Evolutionary conservation across 2,888 invertebrate genomes (phyloP).

Genomic region (Metellina segmentata): DNA sequence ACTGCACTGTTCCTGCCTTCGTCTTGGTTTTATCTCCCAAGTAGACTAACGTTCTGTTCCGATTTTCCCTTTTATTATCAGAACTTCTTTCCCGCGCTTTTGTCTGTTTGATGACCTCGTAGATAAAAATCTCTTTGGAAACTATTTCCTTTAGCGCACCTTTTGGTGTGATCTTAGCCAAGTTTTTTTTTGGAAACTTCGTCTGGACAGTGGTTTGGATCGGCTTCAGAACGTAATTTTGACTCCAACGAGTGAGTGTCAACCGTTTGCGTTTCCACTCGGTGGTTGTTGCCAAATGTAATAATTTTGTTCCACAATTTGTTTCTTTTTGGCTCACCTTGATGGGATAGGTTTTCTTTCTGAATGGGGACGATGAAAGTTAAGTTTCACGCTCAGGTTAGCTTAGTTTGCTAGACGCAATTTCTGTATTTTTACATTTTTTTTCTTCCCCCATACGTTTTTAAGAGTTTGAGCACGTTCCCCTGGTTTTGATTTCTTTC

Average conservation of each 20-base stretch:
- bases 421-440: too few species aligned
- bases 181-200: background rate
- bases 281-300: background rate
- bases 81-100: slow-evolving; percentile 20
- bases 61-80: background rate
- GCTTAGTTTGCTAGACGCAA: too few species aligned
- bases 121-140: background rate
- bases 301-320: background rate
- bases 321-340: background rate
- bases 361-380: background rate
- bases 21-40: background rate
- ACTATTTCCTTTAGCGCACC: background rate
- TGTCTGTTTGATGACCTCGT: background rate
- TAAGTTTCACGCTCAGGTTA: too few species aligned
- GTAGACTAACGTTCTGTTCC: background rate
- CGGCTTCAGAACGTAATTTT: background rate
- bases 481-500: too few species aligned
- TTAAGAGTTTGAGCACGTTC: too few species aligned
- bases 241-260: background rate
- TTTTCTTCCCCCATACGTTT: too few species aligned
- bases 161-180: background rate
- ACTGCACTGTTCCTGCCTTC: background rate
- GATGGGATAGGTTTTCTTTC: background rate
- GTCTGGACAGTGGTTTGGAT: background rate
- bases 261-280: background rate